These are phyloP conservation scores for Bombus breviceps DNA, from an alignment of 1,140 invertebrate species.

Conservation along the genomic window DNA sequence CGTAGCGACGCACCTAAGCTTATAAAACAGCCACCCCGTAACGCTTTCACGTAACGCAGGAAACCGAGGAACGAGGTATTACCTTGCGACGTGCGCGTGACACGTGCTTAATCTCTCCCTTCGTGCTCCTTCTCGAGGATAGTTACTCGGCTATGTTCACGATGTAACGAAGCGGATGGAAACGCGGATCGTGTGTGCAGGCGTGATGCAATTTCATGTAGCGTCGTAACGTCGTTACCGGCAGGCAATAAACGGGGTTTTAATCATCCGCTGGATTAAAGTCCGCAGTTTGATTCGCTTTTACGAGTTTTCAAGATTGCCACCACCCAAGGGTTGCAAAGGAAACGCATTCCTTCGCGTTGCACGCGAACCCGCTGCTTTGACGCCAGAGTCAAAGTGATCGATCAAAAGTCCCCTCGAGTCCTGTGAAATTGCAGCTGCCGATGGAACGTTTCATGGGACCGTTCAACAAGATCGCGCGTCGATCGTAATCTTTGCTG, in stretches of 20 bases:
- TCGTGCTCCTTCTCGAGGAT: constrained; percentile 18
- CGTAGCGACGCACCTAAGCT: not conserved
- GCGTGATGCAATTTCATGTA: constrained; percentile 24
- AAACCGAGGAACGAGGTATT: constrained; percentile 29
- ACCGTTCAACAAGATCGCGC: constrained; percentile 59
- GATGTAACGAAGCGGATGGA: constrained; percentile 21
- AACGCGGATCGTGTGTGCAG: not conserved
- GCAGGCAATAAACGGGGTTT: constrained; percentile 72
- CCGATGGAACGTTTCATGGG: constrained; percentile 12
- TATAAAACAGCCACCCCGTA: constrained; percentile 7
- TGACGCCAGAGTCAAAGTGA: constrained; percentile 45
- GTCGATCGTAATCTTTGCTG: constrained; percentile 18
- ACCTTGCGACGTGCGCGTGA: constrained; percentile 19
- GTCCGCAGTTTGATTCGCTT: constrained; percentile 80
- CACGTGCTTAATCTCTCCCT: constrained; percentile 56
- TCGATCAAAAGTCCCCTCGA: constrained; percentile 35
- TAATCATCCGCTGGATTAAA: constrained; percentile 77
- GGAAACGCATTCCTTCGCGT: constrained; percentile 45
- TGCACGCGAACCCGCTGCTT: constrained; percentile 9
- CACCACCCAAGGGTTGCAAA: constrained; percentile 24
- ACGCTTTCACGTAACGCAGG: constrained; percentile 8
- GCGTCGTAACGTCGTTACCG: constrained; percentile 62
- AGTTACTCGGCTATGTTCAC: constrained; percentile 21
- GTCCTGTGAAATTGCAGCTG: constrained; percentile 53
- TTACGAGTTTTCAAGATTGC: constrained; percentile 82